A percentile compares a stretch with the other conserved stretches of the same genome.
Conservation (phyloP, 2,888 invertebrate species). For the Cosmia trapezina region DNA sequence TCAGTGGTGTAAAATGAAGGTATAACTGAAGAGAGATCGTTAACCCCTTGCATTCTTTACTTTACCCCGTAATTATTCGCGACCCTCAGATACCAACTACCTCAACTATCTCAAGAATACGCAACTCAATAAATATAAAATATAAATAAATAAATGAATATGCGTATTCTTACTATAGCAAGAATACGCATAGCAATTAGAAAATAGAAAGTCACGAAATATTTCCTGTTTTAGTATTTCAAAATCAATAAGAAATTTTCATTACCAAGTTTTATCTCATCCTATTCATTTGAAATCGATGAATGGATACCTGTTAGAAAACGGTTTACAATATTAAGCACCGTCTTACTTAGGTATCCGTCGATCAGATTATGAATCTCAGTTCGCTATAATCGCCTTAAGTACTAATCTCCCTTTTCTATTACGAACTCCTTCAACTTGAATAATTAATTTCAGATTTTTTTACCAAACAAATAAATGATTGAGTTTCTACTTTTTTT, state of each 20-base stretch:
- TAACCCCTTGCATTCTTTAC: slow-evolving; percentile 41
- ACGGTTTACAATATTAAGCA: slow-evolving; percentile 68
- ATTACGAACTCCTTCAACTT: slow-evolving; percentile 55
- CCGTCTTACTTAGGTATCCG: slow-evolving; percentile 60
- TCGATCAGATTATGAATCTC: slow-evolving; percentile 68
- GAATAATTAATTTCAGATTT: slow-evolving; percentile 62
- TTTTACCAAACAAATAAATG: slow-evolving; percentile 46
- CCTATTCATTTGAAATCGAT: slow-evolving; percentile 56
- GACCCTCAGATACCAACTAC: slow-evolving; percentile 15
- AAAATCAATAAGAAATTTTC: slow-evolving; percentile 17
- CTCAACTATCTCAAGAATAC: too few relatives aligned
- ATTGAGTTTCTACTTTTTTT: slow-evolving; percentile 32
- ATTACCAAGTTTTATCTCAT: slow-evolving; percentile 5
- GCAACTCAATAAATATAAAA: too few relatives aligned
- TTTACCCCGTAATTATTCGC: slow-evolving; percentile 32
- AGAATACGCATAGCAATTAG: slow-evolving; percentile 9
- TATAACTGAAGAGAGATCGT: slow-evolving; percentile 5
- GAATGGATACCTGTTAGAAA: slow-evolving; percentile 44
- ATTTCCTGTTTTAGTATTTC: slow-evolving; percentile 11
- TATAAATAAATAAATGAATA: too few relatives aligned
- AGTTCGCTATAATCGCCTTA: slow-evolving; percentile 69
- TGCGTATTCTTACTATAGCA: too few relatives aligned
- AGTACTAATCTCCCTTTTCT: slow-evolving; percentile 64
- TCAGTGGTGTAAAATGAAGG: slow-evolving; percentile 1
- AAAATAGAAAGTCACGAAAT: slow-evolving; percentile 13